A percentile compares a stretch with the other conserved stretches of the same genome.
These are phyloP conservation scores for Zosterops borbonicus DNA, from an alignment of 2,113 vertebrate genomes.

Conservation along the genomic window DNA sequence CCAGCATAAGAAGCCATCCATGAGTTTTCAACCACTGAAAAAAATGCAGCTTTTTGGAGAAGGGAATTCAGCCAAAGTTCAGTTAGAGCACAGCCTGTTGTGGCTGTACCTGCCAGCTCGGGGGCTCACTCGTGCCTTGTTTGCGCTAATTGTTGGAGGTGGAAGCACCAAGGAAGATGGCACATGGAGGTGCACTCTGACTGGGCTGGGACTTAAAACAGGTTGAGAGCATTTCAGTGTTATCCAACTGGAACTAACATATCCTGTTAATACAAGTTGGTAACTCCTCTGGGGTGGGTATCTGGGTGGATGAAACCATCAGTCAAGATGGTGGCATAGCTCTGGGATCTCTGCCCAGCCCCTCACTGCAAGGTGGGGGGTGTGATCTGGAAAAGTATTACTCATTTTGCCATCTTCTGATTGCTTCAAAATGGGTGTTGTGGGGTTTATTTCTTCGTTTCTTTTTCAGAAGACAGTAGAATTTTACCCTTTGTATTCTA, in stretches of 20 bases:
- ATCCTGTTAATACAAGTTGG: not conserved
- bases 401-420: not conserved
- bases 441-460: not conserved
- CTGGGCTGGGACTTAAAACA: not conserved
- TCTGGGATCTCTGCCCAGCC: not conserved
- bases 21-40: not conserved
- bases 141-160: fast-evolving
- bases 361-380: not conserved
- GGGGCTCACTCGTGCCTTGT: not conserved
- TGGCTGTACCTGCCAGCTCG: not conserved
- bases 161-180: not conserved
- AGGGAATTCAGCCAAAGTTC: not conserved
- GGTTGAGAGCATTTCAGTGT: not conserved
- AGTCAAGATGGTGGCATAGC: fast-evolving
- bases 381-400: not conserved
- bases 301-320: not conserved
- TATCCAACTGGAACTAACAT: not conserved
- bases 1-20: not conserved
- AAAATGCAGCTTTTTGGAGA: not conserved
- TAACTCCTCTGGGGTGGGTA: not conserved
- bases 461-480: not conserved
- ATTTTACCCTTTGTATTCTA: not conserved
- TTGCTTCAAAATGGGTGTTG: not conserved
- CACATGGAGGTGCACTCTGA: fast-evolving
- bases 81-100: not conserved